Percentiles rank a stretch among this genome's conserved stretches.
These are phyloP conservation scores for Amiota minor DNA, from an alignment of 2,888 invertebrate species.

Conservation along the genomic window DNA sequence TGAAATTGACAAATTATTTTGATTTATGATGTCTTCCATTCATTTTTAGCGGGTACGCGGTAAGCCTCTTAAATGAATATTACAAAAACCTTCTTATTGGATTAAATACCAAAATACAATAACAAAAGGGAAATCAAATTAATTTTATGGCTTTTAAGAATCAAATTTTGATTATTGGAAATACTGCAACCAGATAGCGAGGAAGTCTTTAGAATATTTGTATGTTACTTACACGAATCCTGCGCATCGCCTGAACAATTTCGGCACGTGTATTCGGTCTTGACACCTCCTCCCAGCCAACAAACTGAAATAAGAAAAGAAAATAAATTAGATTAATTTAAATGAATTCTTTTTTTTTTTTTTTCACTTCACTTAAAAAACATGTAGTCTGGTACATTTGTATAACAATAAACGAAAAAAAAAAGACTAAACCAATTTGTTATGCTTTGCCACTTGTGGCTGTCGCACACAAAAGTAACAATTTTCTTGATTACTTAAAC, in stretches of 20 bases:
- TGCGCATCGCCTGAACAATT: slow-evolving; percentile 98
- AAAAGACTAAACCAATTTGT: slow-evolving; percentile 15
- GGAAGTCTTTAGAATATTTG: background rate
- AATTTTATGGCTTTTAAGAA: background rate
- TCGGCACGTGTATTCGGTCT: slow-evolving; percentile 96
- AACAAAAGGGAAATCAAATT: slow-evolving; percentile 1
- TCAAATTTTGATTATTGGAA: too few relatives aligned
- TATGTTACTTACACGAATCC: slow-evolving; percentile 88
- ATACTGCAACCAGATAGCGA: too few relatives aligned
- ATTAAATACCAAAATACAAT: background rate
- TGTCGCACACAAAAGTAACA: background rate
- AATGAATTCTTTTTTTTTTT: slow-evolving; percentile 34
- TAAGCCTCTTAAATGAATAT: too few relatives aligned
- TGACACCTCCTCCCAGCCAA: slow-evolving; percentile 97
- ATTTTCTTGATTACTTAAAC: slow-evolving; percentile 4
- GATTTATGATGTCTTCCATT: too few relatives aligned
- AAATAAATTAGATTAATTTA: slow-evolving; percentile 39
- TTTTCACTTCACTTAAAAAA: background rate
- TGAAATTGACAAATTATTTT: too few relatives aligned
- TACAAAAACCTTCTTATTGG: background rate
- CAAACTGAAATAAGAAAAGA: slow-evolving; percentile 87
- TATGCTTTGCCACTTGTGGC: slow-evolving; percentile 16
- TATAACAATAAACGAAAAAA: background rate
- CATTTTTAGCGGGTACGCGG: too few relatives aligned
- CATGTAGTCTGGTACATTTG: slow-evolving; percentile 28